Evolutionary conservation across 2,113 vertebrate genomes (phyloP).

Genomic region (Hippocampus abdominalis): DNA sequence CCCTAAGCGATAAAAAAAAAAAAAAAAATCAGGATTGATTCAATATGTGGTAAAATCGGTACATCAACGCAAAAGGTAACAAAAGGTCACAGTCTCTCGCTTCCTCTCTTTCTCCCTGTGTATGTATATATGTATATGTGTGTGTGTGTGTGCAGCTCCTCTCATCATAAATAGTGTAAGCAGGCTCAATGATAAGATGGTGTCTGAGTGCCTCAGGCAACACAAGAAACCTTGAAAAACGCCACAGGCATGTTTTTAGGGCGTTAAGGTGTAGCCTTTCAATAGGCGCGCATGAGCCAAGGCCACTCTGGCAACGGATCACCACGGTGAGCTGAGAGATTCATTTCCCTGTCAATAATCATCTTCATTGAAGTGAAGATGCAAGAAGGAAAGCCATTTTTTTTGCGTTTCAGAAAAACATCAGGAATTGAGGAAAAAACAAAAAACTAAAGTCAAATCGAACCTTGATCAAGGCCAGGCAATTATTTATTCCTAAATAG

Average conservation of each 20-base stretch:
- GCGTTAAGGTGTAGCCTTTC: conserved; percentile 30
- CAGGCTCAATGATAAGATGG: conserved; percentile 38
- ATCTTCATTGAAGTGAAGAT: conserved; percentile 20
- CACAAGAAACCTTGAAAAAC: conserved; percentile 57
- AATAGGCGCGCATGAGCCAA: conserved; percentile 25
- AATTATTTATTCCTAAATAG: neutral
- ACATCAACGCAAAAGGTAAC: conserved; percentile 34
- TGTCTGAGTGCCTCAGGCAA: conserved; percentile 62
- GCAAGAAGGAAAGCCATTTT: conserved; percentile 13
- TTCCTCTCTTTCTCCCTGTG: neutral
- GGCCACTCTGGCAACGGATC: conserved; percentile 31
- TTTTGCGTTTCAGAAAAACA: neutral
- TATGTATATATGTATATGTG: neutral
- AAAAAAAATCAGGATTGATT: conserved; percentile 46
- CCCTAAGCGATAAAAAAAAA: conserved; percentile 31
- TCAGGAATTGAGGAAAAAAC: neutral
- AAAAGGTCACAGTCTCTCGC: conserved; percentile 17
- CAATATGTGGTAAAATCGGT: conserved; percentile 40
- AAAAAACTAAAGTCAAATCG: neutral
- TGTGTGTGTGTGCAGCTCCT: conserved; percentile 33
- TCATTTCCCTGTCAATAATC: conserved; percentile 50
- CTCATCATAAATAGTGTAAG: conserved; percentile 49
- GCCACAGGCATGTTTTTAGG: conserved; percentile 67
- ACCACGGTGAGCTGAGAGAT: conserved; percentile 29
- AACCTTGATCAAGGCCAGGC: neutral